Evolutionary conservation across 1,140 invertebrate genomes (phyloP).

Genomic region (Hycleus cichorii): DNA sequence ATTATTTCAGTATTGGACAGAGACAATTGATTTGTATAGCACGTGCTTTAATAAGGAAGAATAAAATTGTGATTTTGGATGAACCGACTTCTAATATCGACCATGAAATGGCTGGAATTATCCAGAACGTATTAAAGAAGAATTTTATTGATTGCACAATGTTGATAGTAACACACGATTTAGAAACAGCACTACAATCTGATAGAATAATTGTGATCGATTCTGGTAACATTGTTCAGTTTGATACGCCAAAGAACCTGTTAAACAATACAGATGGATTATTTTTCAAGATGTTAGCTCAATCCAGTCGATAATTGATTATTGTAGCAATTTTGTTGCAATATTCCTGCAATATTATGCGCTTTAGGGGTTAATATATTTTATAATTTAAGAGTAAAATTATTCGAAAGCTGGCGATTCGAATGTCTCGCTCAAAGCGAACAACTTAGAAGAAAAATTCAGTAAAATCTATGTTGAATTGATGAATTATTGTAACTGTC

Average conservation of each 20-base stretch:
- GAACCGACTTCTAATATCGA: constrained; percentile 51
- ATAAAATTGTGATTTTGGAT: constrained; percentile 48
- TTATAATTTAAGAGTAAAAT: too few species aligned
- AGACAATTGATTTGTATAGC: constrained; percentile 52
- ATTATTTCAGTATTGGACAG: constrained; percentile 17
- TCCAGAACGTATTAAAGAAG: constrained; percentile 36
- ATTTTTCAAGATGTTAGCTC: too few species aligned
- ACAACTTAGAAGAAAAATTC: too few species aligned
- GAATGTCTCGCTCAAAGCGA: too few species aligned
- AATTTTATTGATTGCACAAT: constrained; percentile 51
- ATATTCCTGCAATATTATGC: too few species aligned
- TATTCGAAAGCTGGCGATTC: too few species aligned
- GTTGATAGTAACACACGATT: constrained; percentile 46
- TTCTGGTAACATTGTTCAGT: constrained; percentile 47
- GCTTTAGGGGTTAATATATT: too few species aligned
- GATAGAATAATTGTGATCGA: constrained; percentile 51
- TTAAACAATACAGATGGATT: constrained; percentile 42
- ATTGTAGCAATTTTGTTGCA: too few species aligned
- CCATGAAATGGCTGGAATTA: constrained; percentile 39
- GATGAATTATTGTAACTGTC: too few species aligned
- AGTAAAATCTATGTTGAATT: too few species aligned
- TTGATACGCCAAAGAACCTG: constrained; percentile 53
- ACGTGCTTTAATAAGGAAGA: constrained; percentile 59
- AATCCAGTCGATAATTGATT: too few species aligned
- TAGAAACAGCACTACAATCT: constrained; percentile 47